Evolutionary conservation across 2,888 invertebrate species (phyloP).

Genomic region (Epirrhoe alternata): DNA sequence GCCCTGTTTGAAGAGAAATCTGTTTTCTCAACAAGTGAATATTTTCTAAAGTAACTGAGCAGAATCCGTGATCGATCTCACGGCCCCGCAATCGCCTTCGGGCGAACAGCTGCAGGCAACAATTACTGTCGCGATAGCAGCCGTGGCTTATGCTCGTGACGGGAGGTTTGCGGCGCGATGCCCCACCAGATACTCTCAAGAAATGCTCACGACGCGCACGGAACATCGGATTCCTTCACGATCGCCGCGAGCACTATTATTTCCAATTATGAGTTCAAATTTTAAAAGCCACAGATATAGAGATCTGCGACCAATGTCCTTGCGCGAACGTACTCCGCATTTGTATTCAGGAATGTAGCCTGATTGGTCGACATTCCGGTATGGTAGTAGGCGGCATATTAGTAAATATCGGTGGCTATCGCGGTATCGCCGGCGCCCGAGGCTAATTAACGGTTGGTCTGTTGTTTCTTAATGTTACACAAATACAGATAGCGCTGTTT

Average conservation of each 20-base stretch:
- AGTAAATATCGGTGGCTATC: constrained; percentile 71
- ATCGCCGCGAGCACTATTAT: constrained; percentile 60
- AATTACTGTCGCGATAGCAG: constrained; percentile 73
- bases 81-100: constrained; percentile 67
- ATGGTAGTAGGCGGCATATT: constrained; percentile 69
- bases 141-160: constrained; percentile 81
- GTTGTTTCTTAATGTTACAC: constrained; percentile 47
- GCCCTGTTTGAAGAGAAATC: constrained; percentile 25
- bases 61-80: constrained; percentile 65
- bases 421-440: constrained; percentile 68
- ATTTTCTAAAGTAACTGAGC: constrained; percentile 43
- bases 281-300: constrained; percentile 42
- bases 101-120: constrained; percentile 75
- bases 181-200: constrained; percentile 77
- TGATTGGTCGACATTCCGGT: constrained; percentile 77
- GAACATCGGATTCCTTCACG: constrained; percentile 72
- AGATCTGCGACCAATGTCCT: constrained; percentile 65
- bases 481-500: constrained; percentile 24
- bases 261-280: constrained; percentile 41
- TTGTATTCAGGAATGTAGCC: constrained; percentile 78
- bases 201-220: constrained; percentile 80
- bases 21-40: constrained; percentile 32
- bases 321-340: constrained; percentile 68
- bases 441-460: constrained; percentile 63
- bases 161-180: constrained; percentile 78